Percentiles rank a stretch among this genome's conserved stretches.
Conservation (phyloP, 23 tunicate genomes). For the Botrylloides violaceus region DNA sequence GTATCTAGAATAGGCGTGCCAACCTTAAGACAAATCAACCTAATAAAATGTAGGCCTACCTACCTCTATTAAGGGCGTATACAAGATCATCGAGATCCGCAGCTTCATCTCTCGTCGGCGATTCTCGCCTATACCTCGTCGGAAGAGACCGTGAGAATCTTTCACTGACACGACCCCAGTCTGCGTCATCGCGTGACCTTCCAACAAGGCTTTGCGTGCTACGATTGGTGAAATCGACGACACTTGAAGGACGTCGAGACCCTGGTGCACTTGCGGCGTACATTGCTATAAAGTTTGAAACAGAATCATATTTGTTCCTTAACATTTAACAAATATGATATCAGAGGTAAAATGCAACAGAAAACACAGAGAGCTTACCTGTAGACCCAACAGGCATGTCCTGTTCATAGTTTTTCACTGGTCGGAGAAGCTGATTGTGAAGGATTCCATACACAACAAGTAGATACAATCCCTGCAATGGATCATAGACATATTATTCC, state of each 20-base stretch:
- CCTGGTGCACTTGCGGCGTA: slow-evolving; percentile 25
- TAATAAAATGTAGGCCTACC: background rate
- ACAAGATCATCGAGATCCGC: background rate
- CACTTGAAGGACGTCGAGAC: slow-evolving; percentile 27
- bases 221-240: slow-evolving; percentile 45
- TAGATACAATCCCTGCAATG: slow-evolving; percentile 46
- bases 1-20: too few species aligned
- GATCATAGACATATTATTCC: too few species aligned
- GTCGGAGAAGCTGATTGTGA: slow-evolving; percentile 32
- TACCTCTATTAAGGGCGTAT: background rate
- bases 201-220: slow-evolving; percentile 48
- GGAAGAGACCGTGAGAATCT: background rate
- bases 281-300: background rate
- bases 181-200: background rate
- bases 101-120: background rate
- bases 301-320: background rate
- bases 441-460: slow-evolving; percentile 38
- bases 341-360: background rate
- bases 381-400: background rate
- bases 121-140: background rate
- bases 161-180: background rate
- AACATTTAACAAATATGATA: background rate
- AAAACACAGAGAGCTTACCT: background rate
- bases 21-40: background rate
- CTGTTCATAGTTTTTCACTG: slow-evolving; percentile 27